Conservation (phyloP, 2,888 invertebrate genomes). For the Mesochorus sp. region DNA sequence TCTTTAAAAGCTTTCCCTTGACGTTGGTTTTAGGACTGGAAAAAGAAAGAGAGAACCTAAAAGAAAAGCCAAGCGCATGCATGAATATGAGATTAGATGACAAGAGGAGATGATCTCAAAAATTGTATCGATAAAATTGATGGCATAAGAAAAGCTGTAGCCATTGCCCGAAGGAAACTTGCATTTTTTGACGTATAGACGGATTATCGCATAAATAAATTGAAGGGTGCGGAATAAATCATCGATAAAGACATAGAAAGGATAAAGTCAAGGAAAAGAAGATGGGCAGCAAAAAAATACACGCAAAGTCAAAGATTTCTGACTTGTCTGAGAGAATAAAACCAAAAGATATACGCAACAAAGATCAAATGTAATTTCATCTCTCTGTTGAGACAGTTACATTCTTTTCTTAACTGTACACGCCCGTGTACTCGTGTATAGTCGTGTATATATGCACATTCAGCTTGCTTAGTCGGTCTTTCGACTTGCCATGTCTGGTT, state of each 20-base stretch:
- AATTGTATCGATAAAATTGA: constrained; percentile 10
- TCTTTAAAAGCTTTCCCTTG: not conserved
- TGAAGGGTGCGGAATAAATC: constrained; percentile 25
- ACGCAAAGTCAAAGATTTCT: constrained; percentile 31
- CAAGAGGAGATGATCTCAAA: not conserved
- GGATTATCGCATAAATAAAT: constrained; percentile 44
- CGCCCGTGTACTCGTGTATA: not conserved
- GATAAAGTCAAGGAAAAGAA: not conserved
- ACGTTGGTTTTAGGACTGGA: not conserved
- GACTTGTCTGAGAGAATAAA: constrained; percentile 22
- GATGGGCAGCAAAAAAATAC: not conserved
- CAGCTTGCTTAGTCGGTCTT: constrained; percentile 21
- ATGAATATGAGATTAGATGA: not conserved
- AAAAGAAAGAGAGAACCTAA: not conserved
- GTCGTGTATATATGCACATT: not conserved
- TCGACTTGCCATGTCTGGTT: constrained; percentile 20
- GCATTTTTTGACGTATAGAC: constrained; percentile 7
- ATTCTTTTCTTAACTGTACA: constrained; percentile 57
- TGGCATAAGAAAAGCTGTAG: not conserved
- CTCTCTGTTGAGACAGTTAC: constrained; percentile 71
- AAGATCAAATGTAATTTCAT: constrained; percentile 72
- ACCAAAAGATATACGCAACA: constrained; percentile 46
- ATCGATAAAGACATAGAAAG: constrained; percentile 4
- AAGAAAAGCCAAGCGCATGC: not conserved
- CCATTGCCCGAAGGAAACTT: not conserved